Base-by-base conservation (phyloP, 1,140 invertebrate genomes). In the Gryon sp. region DNA sequence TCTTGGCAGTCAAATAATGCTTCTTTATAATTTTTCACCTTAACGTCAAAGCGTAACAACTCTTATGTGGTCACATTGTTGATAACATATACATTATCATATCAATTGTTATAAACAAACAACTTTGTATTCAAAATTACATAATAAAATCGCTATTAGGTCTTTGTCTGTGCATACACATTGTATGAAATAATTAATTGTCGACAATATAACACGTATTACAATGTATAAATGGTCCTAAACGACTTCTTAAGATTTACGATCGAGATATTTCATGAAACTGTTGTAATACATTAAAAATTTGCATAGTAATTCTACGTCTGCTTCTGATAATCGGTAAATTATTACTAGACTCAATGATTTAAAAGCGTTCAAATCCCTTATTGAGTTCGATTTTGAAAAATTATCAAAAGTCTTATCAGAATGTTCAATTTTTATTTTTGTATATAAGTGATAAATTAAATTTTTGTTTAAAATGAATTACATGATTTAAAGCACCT, bases 1-100 rank as follows among this genome's bases (percentile, higher is more conserved):
- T 63, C 30, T 28, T 85, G 84, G 80, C 82, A 84, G 84, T 86
- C 78, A 72, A 82, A 79, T 77, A 76, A 62, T 65, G 53, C 69
- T 53, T 65, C 57, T 34, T 34, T 38, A n/a, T 66, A 24, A 45
- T 41, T 55, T 38, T 65, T 36, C 77, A 72, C 48, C 57, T 69
- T 53, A 59, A 68, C 53, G 57, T 45, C 52, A 63, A 74, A 60
- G 52, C 59, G 60, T 78, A 73, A 69, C 43, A 68, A 76, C 72
- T 74, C 57, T 46, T 34, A 40, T 28, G 60, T 50, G 45, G 36
- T 38, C 20, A 59, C n/a, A n/a, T n/a, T n/a, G n/a, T n/a, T n/a
- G n/a, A n/a, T n/a, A n/a, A n/a, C n/a, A n/a, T n/a, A n/a, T n/a
- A n/a, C n/a, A n/a, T n/a, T n/a, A n/a, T n/a, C n/a, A n/a, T n/a